Conservation (phyloP, 2,888 invertebrate species). For the Ormyrus nitidulus region DNA sequence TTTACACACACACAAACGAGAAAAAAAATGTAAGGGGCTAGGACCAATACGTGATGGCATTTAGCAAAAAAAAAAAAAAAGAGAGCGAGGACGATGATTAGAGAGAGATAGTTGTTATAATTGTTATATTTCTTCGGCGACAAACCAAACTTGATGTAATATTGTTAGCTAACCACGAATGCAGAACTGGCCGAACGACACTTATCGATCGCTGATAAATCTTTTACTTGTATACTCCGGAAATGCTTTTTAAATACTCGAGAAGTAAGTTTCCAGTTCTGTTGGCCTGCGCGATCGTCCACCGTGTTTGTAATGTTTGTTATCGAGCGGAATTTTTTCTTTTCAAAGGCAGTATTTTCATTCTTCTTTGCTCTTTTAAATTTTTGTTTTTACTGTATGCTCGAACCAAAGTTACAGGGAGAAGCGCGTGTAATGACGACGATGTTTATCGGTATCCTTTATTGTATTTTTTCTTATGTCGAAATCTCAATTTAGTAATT, state of each 20-base stretch:
- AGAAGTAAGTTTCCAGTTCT: slow-evolving; percentile 40
- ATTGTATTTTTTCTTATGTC: slow-evolving; percentile 24
- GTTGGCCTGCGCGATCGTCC: slow-evolving; percentile 37
- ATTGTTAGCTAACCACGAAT: slow-evolving; percentile 43
- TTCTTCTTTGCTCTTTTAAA: not conserved
- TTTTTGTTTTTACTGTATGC: slow-evolving; percentile 17
- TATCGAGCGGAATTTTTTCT: slow-evolving; percentile 28
- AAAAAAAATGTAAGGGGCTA: slow-evolving; percentile 44
- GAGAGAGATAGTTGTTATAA: slow-evolving; percentile 52
- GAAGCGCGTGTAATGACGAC: slow-evolving; percentile 36
- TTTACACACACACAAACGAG: slow-evolving; percentile 1
- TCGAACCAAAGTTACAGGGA: slow-evolving; percentile 50
- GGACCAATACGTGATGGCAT: slow-evolving; percentile 63
- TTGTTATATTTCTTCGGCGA: slow-evolving; percentile 53
- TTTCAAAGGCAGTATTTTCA: slow-evolving; percentile 8
- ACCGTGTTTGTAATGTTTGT: slow-evolving; percentile 31
- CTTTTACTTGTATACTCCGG: not conserved
- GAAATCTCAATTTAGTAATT: slow-evolving; percentile 53
- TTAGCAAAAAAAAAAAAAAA: slow-evolving; percentile 28
- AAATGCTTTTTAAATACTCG: not conserved
- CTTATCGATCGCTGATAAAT: not conserved
- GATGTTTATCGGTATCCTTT: slow-evolving; percentile 42
- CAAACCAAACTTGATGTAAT: slow-evolving; percentile 56
- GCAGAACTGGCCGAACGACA: slow-evolving; percentile 39
- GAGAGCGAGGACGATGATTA: slow-evolving; percentile 7